Evolutionary conservation across 1,140 invertebrate genomes (phyloP).

Genomic region (Halesus radiatus): DNA sequence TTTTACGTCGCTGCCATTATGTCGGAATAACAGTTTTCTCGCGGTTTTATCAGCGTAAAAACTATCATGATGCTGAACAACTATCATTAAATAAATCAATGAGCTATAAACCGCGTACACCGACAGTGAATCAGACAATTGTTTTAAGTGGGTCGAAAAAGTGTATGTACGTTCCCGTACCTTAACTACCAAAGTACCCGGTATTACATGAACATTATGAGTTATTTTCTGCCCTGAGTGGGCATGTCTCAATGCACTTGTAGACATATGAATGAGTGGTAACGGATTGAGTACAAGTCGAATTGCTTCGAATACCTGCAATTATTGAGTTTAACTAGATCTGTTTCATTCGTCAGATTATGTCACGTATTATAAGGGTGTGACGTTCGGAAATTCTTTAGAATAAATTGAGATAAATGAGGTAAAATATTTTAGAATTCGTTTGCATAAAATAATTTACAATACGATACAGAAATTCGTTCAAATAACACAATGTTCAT

Average conservation of each 20-base stretch:
- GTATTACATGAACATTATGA: conserved; percentile 6
- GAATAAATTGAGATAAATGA: too few species aligned
- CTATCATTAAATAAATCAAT: conserved; percentile 26
- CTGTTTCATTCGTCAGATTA: neutral
- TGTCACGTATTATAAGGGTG: conserved; percentile 12
- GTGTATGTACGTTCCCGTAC: too few species aligned
- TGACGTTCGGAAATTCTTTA: neutral
- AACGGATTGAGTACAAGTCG: too few species aligned
- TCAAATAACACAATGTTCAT: neutral
- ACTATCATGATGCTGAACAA: neutral
- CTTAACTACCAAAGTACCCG: too few species aligned
- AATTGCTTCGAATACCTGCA: too few species aligned
- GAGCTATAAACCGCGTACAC: conserved; percentile 18
- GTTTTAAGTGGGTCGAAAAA: conserved; percentile 20
- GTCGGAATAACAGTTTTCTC: conserved; percentile 23
- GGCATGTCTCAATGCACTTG: neutral
- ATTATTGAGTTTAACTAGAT: neutral
- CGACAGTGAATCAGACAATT: conserved; percentile 11
- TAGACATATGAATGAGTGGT: neutral
- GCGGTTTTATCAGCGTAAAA: conserved; percentile 26
- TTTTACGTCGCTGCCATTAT: too few species aligned
- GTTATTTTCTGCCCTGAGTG: neutral
- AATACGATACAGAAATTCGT: too few species aligned
- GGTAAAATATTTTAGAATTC: too few species aligned
- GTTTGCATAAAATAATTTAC: too few species aligned